Percentiles rank a stretch among this genome's conserved stretches.
Conservation (phyloP, 2,797 vertebrate species). For the Bufotes viridis region DNA sequence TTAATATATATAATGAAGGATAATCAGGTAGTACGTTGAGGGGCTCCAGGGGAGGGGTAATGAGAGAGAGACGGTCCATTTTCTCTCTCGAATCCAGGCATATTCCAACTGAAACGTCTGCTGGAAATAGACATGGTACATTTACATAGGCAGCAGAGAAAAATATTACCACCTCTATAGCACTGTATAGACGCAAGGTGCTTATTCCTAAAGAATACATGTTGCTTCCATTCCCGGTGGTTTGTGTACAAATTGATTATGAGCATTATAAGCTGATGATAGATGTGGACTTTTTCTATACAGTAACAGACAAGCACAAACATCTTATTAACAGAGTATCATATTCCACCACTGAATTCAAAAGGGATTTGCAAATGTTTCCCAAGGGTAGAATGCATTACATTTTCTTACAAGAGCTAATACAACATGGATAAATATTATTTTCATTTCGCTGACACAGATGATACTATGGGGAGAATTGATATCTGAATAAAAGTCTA, state of each 20-base stretch:
- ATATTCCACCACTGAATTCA: not conserved
- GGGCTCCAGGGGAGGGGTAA: conserved; percentile 60
- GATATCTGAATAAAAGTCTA: not conserved
- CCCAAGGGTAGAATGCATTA: not conserved
- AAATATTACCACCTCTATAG: not conserved
- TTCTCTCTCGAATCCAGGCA: conserved; percentile 51
- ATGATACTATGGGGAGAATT: not conserved
- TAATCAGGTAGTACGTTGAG: conserved; percentile 66
- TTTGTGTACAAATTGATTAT: conserved; percentile 4
- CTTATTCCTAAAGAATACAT: not conserved
- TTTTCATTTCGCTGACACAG: conserved; percentile 11
- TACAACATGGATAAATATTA: not conserved
- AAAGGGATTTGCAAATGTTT: conserved; percentile 10
- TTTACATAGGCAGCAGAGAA: not conserved
- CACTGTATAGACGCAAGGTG: not conserved
- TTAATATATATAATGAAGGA: conserved; percentile 65
- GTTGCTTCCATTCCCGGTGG: not conserved
- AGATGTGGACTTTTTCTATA: conserved; percentile 4
- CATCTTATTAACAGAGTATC: not conserved
- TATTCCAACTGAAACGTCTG: conserved; percentile 24
- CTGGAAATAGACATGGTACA: not conserved
- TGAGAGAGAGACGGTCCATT: conserved; percentile 63
- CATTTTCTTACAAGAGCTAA: not conserved
- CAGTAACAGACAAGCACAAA: not conserved
- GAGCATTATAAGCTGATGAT: not conserved